Evolutionary conservation across 2,888 invertebrate genomes (phyloP), one percentile per base, ranked within the genome.

Genomic region (Caradrina clavipalpis): DNA sequence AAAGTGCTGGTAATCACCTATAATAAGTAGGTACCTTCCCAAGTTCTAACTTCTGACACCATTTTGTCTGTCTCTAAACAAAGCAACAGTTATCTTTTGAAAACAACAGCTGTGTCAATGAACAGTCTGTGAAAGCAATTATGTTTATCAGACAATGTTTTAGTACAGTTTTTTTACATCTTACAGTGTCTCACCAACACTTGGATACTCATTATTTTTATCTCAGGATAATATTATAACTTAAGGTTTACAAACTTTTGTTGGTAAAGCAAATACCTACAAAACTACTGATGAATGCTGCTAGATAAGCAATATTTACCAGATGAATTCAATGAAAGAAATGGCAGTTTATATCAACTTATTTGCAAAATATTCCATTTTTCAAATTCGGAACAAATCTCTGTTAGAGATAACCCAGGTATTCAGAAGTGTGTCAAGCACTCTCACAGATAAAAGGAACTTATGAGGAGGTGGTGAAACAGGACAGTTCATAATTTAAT

Each of bases 81-180:
- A 54, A 62, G 39, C 26, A 51, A 21, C 21, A 42, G 31, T 67
- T 67, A 65, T 59, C 51, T 64, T 49, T 45, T 64, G 15, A 63
- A 58, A 61, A 73, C 42, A 65, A 67, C 67, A 82, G 50, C 53
- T 76, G 71, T 70, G 61, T 69, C 54, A 77, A 57, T 53, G 35
- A 65, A 49, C 56, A 55, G 26, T 49, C 62, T 83, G 73, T 59
- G 13, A 76, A 83, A 74, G 35, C 42, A 75, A 75, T 73, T 64
- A 22, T 55, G 42, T 49, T 50, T 73, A 70, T 50, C 70, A 69
- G 47, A 35, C 55, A 39, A 35, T 67, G 22, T 45, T 69, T 45
- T 21, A 22, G 8, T 69, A 45, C 4, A 15, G 15, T 22, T 42
- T 53, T 59, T 21, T 54, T 76, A 76, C 76, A 45, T 49, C 15